These are phyloP conservation scores for Arctopsyche grandis DNA, from an alignment of 1,140 invertebrate species.

Conservation along the genomic window DNA sequence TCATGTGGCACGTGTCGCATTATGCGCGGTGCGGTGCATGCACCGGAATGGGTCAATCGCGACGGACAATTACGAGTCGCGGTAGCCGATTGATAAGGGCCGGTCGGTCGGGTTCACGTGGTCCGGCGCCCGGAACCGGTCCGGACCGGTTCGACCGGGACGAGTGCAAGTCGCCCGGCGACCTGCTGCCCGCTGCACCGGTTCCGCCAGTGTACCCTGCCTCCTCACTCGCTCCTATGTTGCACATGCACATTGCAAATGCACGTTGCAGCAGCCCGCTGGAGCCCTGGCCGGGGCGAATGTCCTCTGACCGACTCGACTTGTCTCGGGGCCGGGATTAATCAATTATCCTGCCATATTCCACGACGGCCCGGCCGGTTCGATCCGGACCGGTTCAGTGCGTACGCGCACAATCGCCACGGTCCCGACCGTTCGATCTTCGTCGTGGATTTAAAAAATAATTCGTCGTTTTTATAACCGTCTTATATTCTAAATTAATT, in stretches of 20 bases:
- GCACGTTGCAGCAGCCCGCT: no score
- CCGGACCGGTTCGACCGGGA: constrained; percentile 14
- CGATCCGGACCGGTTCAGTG: background rate
- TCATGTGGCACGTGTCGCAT: no score
- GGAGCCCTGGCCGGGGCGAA: no score
- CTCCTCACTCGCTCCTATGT: no score
- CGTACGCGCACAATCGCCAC: background rate
- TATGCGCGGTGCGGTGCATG: no score
- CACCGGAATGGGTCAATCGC: background rate
- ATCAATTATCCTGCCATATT: constrained; percentile 12
- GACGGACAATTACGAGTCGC: background rate
- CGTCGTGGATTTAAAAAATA: background rate
- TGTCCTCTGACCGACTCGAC: background rate
- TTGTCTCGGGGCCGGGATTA: constrained; percentile 8
- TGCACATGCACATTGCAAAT: no score
- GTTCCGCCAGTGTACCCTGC: background rate
- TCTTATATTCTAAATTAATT: no score
- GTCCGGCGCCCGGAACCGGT: constrained; percentile 30
- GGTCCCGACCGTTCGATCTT: background rate
- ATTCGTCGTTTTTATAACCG: no score
- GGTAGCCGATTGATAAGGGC: constrained; percentile 17
- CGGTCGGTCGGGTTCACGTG: constrained; percentile 7
- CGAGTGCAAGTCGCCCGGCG: constrained; percentile 41
- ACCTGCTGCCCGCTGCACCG: constrained; percentile 42
- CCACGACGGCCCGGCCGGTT: background rate